Conservation (phyloP, 2,113 vertebrate genomes). For the Notiomystis cincta region DNA sequence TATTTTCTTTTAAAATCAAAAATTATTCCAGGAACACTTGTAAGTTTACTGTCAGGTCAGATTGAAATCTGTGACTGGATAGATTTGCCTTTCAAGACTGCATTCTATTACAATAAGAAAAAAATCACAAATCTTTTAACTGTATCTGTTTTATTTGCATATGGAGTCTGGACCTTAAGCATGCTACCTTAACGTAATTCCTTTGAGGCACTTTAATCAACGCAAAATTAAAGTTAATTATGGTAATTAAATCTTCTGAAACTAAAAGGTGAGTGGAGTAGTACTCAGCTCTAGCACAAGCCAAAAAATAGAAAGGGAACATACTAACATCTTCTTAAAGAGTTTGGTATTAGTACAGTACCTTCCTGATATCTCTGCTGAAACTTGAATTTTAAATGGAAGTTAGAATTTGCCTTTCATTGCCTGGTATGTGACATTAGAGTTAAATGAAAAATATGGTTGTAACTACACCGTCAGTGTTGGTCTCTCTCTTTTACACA, state of each 20-base stretch:
- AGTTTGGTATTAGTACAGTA: not conserved
- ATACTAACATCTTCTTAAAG: not conserved
- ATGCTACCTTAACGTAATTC: not conserved
- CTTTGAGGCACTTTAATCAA: conserved; percentile 4
- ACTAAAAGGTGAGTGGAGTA: not conserved
- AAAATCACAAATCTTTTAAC: not conserved
- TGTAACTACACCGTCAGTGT: not conserved
- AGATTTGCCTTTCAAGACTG: not conserved
- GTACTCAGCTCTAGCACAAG: not conserved
- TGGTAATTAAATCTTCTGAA: conserved; percentile 23
- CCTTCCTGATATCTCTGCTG: not conserved
- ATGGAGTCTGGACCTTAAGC: not conserved
- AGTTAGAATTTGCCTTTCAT: not conserved
- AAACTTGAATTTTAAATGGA: conserved; percentile 7
- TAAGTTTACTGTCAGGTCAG: not conserved
- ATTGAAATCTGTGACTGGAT: not conserved
- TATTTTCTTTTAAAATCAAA: not conserved
- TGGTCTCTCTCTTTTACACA: not conserved
- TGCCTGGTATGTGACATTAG: not conserved
- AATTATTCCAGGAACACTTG: not conserved
- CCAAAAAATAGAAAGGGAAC: not conserved
- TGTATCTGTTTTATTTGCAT: not conserved
- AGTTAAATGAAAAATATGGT: not conserved
- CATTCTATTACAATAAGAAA: not conserved
- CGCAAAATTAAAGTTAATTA: conserved; percentile 15